Evolutionary conservation across 2,797 vertebrate species (phyloP).

Genomic region (Pygocentrus nattereri): DNA sequence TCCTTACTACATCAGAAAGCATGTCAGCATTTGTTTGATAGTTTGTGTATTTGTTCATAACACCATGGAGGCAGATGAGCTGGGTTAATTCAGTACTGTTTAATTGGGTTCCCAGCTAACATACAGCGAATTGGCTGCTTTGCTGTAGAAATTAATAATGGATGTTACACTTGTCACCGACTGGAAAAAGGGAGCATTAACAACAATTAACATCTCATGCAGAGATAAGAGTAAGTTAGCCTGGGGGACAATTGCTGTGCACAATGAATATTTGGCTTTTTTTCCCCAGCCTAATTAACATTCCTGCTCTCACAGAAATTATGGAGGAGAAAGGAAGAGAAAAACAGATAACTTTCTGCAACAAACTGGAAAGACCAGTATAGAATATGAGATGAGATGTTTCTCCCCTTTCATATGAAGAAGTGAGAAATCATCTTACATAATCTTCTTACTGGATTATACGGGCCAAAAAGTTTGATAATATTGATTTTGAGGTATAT

Average conservation of each 20-base stretch:
- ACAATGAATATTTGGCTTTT: conserved; percentile 39
- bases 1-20: not conserved
- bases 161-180: conserved; percentile 46
- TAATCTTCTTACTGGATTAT: not conserved
- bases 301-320: conserved; percentile 2
- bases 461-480: not conserved
- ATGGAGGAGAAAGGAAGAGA: not conserved
- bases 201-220: conserved; percentile 72
- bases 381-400: not conserved
- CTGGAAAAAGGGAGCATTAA: conserved; percentile 51
- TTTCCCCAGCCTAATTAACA: conserved; percentile 25
- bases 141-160: conserved; percentile 43
- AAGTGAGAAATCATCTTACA: not conserved
- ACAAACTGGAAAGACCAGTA: not conserved
- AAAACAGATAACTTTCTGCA: not conserved
- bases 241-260: conserved; percentile 40
- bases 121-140: conserved; percentile 41
- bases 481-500: not conserved
- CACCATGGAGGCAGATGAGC: not conserved
- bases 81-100: not conserved
- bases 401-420: not conserved
- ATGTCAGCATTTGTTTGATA: not conserved
- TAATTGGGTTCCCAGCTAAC: conserved; percentile 37
- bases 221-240: conserved; percentile 66
- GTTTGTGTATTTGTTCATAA: not conserved